phyloP scores from a whole-genome alignment of 2,888 invertebrate species.

The Drosophila robusta region DNA sequence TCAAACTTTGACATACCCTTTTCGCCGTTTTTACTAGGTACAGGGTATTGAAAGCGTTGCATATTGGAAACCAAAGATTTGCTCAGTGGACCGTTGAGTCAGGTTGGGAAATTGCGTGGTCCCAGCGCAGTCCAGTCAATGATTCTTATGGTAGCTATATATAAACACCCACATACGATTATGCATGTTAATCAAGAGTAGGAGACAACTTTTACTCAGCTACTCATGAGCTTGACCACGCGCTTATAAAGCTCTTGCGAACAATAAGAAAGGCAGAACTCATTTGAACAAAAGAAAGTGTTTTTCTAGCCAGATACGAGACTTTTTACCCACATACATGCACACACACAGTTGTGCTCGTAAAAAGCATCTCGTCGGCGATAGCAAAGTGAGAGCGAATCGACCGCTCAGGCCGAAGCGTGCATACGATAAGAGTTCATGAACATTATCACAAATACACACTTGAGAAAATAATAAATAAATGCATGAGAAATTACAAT shows the following conservation, averaged over 20 bases:
- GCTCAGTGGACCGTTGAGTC: background rate
- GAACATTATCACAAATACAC: conserved; percentile 44
- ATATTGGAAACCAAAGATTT: background rate
- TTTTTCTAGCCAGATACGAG: conserved; percentile 31
- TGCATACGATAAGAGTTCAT: conserved; percentile 36
- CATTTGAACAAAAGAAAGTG: conserved; percentile 69
- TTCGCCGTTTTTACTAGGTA: background rate
- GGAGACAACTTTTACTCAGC: conserved; percentile 56
- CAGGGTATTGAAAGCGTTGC: background rate
- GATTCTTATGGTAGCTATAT: background rate
- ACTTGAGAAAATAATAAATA: conserved; percentile 29
- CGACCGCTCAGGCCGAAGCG: conserved; percentile 7
- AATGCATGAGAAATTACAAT: conserved; percentile 33
- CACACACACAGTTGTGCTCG: conserved; percentile 1
- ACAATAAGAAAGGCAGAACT: conserved; percentile 42
- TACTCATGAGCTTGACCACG: conserved; percentile 49
- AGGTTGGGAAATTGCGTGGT: conserved; percentile 10
- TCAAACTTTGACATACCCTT: too few species aligned
- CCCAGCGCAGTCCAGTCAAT: background rate
- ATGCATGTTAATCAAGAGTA: conserved; percentile 14
- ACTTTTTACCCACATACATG: conserved; percentile 5
- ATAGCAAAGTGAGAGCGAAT: conserved; percentile 53
- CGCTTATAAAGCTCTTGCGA: conserved; percentile 39
- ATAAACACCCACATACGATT: background rate
- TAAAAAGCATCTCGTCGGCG: conserved; percentile 25